Evolutionary conservation across 2,113 vertebrate species (phyloP).

Genomic region (Seriola dumerili): DNA sequence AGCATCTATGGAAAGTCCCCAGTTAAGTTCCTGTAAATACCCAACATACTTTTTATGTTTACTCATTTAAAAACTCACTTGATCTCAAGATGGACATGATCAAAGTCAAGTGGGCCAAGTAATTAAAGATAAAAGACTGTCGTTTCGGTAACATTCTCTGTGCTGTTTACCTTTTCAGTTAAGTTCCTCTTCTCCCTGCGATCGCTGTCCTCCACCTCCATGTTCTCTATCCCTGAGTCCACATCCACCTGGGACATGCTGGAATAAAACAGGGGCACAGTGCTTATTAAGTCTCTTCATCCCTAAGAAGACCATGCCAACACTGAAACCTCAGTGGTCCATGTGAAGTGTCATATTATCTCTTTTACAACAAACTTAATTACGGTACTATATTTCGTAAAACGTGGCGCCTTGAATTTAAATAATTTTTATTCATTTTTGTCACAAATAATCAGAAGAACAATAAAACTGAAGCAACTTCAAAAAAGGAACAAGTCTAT

Average conservation of each 20-base stretch:
- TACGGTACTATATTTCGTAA: no score
- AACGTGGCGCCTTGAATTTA: no score
- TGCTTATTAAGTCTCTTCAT: conserved; percentile 15
- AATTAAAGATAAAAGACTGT: not conserved
- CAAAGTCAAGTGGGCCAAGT: conserved; percentile 7
- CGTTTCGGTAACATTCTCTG: not conserved
- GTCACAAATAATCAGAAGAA: not conserved
- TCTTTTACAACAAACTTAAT: not conserved
- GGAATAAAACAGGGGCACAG: conserved; percentile 48
- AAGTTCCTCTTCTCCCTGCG: conserved; percentile 96
- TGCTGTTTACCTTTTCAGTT: conserved; percentile 90
- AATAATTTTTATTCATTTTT: not conserved
- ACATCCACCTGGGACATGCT: conserved; percentile 99
- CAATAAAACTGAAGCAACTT: not conserved
- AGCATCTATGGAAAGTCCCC: conserved; percentile 22
- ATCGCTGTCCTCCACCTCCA: conserved; percentile 98
- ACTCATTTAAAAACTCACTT: not conserved
- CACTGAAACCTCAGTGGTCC: not conserved
- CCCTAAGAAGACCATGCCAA: not conserved
- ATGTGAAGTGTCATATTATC: not conserved
- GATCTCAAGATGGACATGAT: conserved; percentile 4
- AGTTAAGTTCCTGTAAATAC: conserved; percentile 3
- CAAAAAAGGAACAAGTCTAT: not conserved
- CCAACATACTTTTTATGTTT: not conserved
- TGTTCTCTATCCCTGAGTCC: conserved; percentile 99